phyloP scores from a whole-genome alignment of 2,888 invertebrate species.

The Leptinotarsa haldemani region DNA sequence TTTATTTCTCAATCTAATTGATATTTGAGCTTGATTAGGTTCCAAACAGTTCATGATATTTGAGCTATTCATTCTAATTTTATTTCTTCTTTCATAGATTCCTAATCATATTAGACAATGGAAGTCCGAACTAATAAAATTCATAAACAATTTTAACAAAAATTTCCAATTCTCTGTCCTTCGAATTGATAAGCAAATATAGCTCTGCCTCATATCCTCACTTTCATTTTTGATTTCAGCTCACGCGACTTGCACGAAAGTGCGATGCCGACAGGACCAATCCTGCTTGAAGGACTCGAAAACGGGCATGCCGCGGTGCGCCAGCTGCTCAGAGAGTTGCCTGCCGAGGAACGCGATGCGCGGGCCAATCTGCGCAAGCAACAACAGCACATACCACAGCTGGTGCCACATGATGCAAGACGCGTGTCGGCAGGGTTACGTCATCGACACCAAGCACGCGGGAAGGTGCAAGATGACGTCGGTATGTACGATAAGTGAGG shows the following conservation, averaged over 20 bases:
- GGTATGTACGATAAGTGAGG: neutral
- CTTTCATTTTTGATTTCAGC: slow-evolving; percentile 66
- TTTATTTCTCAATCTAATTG: too few species aligned
- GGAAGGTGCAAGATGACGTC: slow-evolving; percentile 68
- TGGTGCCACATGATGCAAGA: slow-evolving; percentile 85
- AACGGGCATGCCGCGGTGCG: slow-evolving; percentile 77
- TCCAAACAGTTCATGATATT: too few species aligned
- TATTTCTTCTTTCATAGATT: too few species aligned
- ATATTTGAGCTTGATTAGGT: too few species aligned
- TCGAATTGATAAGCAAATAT: too few species aligned
- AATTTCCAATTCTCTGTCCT: too few species aligned
- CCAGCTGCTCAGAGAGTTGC: slow-evolving; percentile 76
- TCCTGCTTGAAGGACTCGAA: slow-evolving; percentile 75
- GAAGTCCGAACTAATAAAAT: too few species aligned
- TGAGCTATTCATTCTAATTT: too few species aligned
- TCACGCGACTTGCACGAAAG: slow-evolving; percentile 74
- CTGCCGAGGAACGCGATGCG: slow-evolving; percentile 68
- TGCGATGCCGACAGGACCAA: slow-evolving; percentile 76
- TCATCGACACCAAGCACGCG: slow-evolving; percentile 76
- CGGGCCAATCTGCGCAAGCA: slow-evolving; percentile 75
- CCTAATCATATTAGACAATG: too few species aligned
- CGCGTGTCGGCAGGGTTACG: slow-evolving; percentile 79
- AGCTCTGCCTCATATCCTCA: neutral
- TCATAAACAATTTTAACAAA: too few species aligned
- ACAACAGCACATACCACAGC: slow-evolving; percentile 79